Percentiles rank a stretch among this genome's conserved stretches.
Conservation (phyloP, 2,888 invertebrate species). For the Tachystola acroxantha region DNA sequence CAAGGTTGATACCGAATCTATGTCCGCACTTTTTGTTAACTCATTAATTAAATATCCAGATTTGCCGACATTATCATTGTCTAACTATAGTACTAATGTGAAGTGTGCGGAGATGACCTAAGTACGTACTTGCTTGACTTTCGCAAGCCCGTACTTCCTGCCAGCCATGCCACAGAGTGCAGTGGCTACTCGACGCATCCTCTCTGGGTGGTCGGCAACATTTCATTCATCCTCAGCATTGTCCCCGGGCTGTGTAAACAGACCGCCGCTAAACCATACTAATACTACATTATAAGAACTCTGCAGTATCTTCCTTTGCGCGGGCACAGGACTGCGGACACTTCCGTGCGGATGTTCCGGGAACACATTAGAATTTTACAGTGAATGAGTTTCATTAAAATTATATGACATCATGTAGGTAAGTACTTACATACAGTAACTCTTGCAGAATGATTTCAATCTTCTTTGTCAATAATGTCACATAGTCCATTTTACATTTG, state of each 20-base stretch:
- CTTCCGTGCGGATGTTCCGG: constrained; percentile 62
- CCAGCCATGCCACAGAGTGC: constrained; percentile 17
- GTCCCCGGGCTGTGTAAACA: constrained; percentile 52
- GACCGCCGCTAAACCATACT: constrained; percentile 25
- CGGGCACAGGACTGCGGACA: constrained; percentile 16
- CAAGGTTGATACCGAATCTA: no score
- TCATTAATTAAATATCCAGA: no score
- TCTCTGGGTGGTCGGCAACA: constrained; percentile 65
- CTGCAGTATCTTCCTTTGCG: not conserved
- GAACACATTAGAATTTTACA: constrained; percentile 14
- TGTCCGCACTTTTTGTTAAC: no score
- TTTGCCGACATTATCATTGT: no score
- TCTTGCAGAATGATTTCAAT: no score
- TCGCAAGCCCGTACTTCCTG: constrained; percentile 37
- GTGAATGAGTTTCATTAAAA: constrained; percentile 7
- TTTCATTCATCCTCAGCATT: constrained; percentile 39
- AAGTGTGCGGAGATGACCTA: no score
- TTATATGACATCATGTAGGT: constrained; percentile 1
- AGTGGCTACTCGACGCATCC: constrained; percentile 43
- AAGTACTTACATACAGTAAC: constrained; percentile 25
- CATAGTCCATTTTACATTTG: no score
- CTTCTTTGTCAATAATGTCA: no score
- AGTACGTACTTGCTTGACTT: no score
- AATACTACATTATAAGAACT: not conserved
- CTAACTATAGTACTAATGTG: no score